Evolutionary conservation across 2,888 invertebrate genomes (phyloP), one percentile per base, ranked within the genome.

Genomic region (Ditylenchus weischeri): DNA sequence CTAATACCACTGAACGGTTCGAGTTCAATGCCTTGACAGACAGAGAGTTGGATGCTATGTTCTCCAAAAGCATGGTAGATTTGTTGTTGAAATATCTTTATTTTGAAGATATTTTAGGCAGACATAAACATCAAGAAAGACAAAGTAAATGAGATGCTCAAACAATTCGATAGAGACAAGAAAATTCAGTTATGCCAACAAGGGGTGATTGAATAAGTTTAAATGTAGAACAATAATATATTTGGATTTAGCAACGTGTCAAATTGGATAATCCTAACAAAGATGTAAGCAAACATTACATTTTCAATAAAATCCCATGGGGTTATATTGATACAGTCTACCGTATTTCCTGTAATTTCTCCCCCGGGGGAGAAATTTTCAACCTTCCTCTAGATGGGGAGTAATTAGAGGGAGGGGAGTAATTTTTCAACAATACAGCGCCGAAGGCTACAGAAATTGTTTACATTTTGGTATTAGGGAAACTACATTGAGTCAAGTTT

Each of bases 181-280:
- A 68, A 68, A 57, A 61, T 68, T 21, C 65, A 65, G n/a, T 15
- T 68, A 18, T 67, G 66, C 47, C 29, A 61, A 5, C 69, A 43
- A 43, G 43, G 43, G 43, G 43, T 43, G 15, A 43, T 13, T 43
- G 11, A 43, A 43, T 43, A 15, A 15, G 15, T 15, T 2, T 10
- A 43, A 13, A 8, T 43, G 43, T 15, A 43, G 8, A 43, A 15
- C 15, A 15, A 15, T 43, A 6, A 43, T 43, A 43, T 10, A 13
- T 43, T 43, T 8, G 15, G 13, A 43, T 43, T 43, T 8, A 68
- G 38, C 50, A 67, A 6, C 62, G 54, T n/a, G 43, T 29, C 29
- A 48, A 29, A 36, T 35, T 29, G 35, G 62, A 59, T 50, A 48
- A 11, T 8, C 51, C 62, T 11, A 67, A 49, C 43, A 48, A 60